These are phyloP conservation scores for Salminus brasiliensis DNA, from an alignment of 2,113 vertebrate genomes.

Conservation along the genomic window DNA sequence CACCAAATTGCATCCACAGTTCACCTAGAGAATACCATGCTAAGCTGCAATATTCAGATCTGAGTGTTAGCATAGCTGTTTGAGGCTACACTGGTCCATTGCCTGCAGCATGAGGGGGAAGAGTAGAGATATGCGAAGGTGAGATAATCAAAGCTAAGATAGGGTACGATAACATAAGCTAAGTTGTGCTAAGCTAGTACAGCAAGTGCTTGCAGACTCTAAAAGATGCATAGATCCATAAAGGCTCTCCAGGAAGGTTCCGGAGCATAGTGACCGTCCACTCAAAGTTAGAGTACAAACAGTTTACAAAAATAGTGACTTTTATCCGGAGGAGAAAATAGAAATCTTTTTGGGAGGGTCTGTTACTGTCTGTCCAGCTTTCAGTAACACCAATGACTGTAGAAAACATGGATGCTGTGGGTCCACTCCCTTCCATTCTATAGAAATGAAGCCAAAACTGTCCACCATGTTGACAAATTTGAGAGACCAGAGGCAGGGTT, in stretches of 20 bases:
- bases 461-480: too few species aligned
- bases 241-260: background rate
- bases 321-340: conserved; percentile 20
- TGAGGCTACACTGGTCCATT: background rate
- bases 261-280: background rate
- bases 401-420: too few species aligned
- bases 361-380: background rate
- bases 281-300: background rate
- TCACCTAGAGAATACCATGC: background rate
- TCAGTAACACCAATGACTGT: too few species aligned
- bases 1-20: too few species aligned
- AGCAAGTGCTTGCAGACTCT: background rate
- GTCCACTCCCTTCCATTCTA: too few species aligned
- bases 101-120: background rate
- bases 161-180: background rate
- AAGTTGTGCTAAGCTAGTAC: background rate
- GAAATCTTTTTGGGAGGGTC: background rate
- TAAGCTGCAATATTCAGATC: background rate
- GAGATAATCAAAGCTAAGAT: background rate
- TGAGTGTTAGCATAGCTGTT: background rate
- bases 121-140: too few species aligned
- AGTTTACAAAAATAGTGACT: conserved; percentile 37
- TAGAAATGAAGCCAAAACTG: too few species aligned
- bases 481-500: too few species aligned
- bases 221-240: background rate